Evolutionary conservation across 1,140 invertebrate species (phyloP).

Genomic region (Frieseomelitta varia): DNA sequence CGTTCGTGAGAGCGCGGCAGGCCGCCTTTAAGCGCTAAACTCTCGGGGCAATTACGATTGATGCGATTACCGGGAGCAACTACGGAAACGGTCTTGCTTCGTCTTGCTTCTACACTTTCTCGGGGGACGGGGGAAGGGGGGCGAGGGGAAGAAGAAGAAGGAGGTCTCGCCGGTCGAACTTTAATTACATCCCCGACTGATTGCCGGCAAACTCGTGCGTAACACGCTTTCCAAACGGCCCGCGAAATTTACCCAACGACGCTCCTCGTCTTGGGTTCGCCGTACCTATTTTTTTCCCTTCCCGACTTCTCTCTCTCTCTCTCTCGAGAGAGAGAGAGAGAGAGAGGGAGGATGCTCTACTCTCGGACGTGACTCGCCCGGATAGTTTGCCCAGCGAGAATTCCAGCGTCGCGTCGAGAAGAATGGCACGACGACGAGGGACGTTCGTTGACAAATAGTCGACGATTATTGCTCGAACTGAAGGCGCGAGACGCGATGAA

Average conservation of each 20-base stretch:
- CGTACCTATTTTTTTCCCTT: too few relatives aligned
- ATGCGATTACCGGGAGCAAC: slow-evolving; percentile 29
- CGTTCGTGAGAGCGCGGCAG: background rate
- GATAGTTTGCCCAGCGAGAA: background rate
- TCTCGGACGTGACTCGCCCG: too few relatives aligned
- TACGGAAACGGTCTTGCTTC: background rate
- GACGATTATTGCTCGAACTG: slow-evolving; percentile 53
- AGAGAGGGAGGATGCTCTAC: too few relatives aligned
- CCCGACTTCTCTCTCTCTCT: too few relatives aligned
- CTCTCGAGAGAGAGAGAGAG: too few relatives aligned
- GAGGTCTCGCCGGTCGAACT: background rate
- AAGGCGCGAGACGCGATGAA: slow-evolving; percentile 12
- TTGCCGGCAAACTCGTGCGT: slow-evolving; percentile 4
- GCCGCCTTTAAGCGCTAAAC: slow-evolving; percentile 16
- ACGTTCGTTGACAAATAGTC: slow-evolving; percentile 49
- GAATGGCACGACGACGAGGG: background rate
- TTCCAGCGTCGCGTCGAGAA: background rate
- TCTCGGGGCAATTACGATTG: slow-evolving; percentile 33
- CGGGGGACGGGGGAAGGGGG: too few relatives aligned
- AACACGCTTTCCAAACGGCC: background rate
- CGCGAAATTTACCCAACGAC: background rate
- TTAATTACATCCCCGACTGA: slow-evolving; percentile 22
- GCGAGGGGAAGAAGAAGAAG: too few relatives aligned
- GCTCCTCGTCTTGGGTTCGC: too few relatives aligned
- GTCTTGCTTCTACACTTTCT: background rate